Conservation (phyloP, 1,140 invertebrate species). For the Ctenoplectra terminalis region DNA sequence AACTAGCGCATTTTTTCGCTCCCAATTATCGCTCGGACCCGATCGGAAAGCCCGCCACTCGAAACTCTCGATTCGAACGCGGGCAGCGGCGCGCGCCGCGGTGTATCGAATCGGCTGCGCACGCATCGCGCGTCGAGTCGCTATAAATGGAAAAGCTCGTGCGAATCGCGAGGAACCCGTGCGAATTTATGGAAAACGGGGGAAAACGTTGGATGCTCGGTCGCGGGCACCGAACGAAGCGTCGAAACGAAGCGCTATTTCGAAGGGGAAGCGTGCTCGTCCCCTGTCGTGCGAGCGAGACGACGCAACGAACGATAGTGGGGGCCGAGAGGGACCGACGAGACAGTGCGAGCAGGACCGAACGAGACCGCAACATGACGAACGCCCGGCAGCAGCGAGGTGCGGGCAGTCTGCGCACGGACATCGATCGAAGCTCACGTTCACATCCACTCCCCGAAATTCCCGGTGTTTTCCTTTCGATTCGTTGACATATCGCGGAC, state of each 20-base stretch:
- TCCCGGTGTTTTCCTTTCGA: slow-evolving; percentile 71
- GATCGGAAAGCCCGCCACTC: not conserved
- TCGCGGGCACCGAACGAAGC: not conserved
- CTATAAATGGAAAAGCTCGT: slow-evolving; percentile 8
- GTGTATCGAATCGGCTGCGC: slow-evolving; percentile 10
- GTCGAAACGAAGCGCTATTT: slow-evolving; percentile 31
- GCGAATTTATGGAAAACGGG: slow-evolving; percentile 29
- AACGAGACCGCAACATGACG: slow-evolving; percentile 59
- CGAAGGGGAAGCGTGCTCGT: slow-evolving; percentile 27
- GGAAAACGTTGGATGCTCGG: slow-evolving; percentile 11
- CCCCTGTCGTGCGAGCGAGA: slow-evolving; percentile 40
- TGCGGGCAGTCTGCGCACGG: slow-evolving; percentile 79
- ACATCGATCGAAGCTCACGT: slow-evolving; percentile 77
- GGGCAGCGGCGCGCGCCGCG: not conserved
- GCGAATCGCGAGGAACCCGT: not conserved
- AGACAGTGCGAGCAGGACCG: slow-evolving; percentile 49
- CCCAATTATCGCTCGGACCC: too few relatives aligned
- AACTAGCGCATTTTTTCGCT: too few relatives aligned
- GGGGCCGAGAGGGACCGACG: slow-evolving; percentile 46
- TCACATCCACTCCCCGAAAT: slow-evolving; percentile 61
- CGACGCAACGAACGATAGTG: slow-evolving; percentile 45
- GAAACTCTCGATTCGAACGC: not conserved
- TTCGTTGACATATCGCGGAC: slow-evolving; percentile 38
- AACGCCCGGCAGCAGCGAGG: slow-evolving; percentile 66
- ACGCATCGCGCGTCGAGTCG: not conserved